Conservation (phyloP, 2,113 vertebrate genomes). For the Apaloderma vittatum region DNA sequence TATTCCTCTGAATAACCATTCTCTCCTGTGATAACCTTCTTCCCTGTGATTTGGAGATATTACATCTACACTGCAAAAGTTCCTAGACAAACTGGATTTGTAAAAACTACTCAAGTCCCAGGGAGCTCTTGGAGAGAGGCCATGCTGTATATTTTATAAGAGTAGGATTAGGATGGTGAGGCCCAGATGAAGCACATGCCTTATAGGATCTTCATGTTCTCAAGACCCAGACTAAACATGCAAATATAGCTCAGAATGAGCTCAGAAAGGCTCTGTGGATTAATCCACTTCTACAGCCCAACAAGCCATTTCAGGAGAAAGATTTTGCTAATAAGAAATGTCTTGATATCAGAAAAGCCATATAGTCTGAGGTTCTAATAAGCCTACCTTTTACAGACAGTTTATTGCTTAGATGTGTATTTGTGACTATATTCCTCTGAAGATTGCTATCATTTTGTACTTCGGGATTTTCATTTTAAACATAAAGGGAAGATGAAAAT, state of each 20-base stretch:
- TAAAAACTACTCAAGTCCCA: background rate
- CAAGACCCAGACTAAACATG: background rate
- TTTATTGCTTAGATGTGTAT: background rate
- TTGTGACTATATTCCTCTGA: background rate
- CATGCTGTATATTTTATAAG: accelerated
- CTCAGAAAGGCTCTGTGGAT: background rate
- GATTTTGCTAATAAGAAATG: background rate
- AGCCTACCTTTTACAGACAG: background rate
- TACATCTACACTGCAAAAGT: background rate
- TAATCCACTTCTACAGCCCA: background rate
- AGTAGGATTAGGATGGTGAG: background rate
- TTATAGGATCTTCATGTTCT: background rate
- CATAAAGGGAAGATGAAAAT: background rate
- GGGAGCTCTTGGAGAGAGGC: accelerated
- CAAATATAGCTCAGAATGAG: background rate
- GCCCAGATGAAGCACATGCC: background rate
- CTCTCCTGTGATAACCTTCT: too few relatives aligned
- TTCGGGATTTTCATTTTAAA: background rate
- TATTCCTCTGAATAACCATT: background rate
- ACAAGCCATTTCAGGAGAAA: background rate
- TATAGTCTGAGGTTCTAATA: background rate
- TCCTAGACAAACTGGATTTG: background rate
- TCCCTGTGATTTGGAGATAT: background rate
- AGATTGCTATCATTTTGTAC: background rate
- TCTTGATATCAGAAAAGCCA: background rate